These are phyloP conservation scores for Manis javanica DNA, from an alignment of 2,797 vertebrate species.

Conservation along the genomic window DNA sequence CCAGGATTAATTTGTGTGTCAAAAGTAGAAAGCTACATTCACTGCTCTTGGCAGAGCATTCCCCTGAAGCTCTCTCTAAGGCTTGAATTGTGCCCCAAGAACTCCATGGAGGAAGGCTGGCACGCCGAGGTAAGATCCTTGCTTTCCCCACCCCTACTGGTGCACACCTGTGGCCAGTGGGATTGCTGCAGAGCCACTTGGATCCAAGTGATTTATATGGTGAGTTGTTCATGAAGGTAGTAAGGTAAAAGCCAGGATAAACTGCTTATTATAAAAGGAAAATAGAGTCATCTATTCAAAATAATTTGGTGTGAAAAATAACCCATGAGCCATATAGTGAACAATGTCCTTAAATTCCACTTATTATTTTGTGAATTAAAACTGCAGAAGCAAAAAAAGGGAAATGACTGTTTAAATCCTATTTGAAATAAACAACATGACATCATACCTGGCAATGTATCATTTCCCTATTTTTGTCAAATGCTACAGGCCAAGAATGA, in stretches of 20 bases:
- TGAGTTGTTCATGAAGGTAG: neutral
- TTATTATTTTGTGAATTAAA: neutral
- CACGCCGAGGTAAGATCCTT: neutral
- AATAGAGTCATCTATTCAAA: neutral
- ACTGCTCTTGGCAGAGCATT: neutral
- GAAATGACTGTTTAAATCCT: neutral
- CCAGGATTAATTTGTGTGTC: neutral
- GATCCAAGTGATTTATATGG: neutral
- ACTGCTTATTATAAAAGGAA: neutral
- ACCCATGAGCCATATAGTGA: neutral
- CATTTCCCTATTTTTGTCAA: neutral
- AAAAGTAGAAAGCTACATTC: constrained; percentile 16
- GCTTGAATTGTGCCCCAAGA: neutral
- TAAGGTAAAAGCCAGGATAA: neutral
- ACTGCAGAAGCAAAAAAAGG: neutral
- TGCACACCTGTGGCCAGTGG: neutral
- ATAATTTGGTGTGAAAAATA: neutral
- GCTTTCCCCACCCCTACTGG: neutral
- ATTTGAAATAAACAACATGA: neutral
- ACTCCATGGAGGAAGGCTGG: neutral
- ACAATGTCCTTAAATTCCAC: neutral
- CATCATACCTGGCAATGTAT: neutral
- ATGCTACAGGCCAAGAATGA: neutral
- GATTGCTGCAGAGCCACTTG: neutral
- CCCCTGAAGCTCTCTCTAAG: neutral